A percentile compares a stretch with the other conserved stretches of the same genome.
Evolutionary conservation across 2,113 vertebrate genomes (phyloP).

Genomic region (Coptodon bakossiorum): DNA sequence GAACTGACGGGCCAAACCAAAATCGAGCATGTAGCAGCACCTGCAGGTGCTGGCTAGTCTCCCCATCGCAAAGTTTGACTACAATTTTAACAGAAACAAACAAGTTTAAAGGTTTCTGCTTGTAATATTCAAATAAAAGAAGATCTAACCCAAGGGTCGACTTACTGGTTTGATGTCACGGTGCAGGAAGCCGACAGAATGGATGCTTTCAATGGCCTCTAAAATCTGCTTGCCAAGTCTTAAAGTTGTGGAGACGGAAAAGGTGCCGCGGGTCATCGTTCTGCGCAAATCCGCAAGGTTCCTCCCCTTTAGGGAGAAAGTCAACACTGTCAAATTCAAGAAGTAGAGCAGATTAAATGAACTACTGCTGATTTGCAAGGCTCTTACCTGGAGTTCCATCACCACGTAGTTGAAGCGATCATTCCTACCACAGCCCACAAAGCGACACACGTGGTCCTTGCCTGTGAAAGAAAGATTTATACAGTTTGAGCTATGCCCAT

Average conservation of each 20-base stretch:
- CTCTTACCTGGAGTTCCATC: constrained; percentile 93
- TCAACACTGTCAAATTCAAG: not conserved
- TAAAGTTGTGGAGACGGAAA: constrained; percentile 88
- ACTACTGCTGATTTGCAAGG: not conserved
- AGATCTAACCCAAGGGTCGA: not conserved
- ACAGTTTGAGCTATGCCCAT: not conserved
- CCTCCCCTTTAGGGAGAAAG: constrained; percentile 76
- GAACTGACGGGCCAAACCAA: constrained; percentile 96
- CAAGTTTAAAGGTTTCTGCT: not conserved
- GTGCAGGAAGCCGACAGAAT: constrained; percentile 95
- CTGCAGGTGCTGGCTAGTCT: constrained; percentile 91
- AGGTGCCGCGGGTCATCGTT: constrained; percentile 86
- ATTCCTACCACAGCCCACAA: constrained; percentile 95
- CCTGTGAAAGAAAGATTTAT: constrained; percentile 65
- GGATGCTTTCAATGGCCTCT: constrained; percentile 96
- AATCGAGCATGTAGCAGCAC: constrained; percentile 98
- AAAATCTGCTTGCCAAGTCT: constrained; percentile 91
- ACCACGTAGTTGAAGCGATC: constrained; percentile 99
- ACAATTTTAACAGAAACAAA: not conserved
- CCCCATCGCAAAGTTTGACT: constrained; percentile 99
- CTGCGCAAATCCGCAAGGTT: constrained; percentile 94
- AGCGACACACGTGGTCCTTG: constrained; percentile 96
- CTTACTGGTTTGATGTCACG: constrained; percentile 97
- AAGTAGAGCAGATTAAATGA: not conserved
- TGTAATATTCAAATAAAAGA: not conserved